Percentiles rank a stretch among this genome's conserved stretches.
Evolutionary conservation across 2,113 vertebrate genomes (phyloP).

Genomic region (Muntiacus muntjak): DNA sequence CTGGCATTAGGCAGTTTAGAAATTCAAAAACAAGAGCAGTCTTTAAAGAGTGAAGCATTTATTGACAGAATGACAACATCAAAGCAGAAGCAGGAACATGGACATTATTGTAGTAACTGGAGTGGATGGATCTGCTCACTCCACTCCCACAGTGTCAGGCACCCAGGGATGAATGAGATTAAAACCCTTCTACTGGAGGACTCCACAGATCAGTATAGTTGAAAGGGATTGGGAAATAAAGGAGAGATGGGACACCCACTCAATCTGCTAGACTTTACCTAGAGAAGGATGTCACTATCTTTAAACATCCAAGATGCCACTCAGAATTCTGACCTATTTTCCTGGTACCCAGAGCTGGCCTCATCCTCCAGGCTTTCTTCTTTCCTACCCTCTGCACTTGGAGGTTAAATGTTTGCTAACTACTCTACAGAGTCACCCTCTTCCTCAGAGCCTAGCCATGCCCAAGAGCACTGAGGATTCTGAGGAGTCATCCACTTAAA

Average conservation of each 20-base stretch:
- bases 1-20: not conserved
- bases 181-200: not conserved
- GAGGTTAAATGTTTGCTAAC: not conserved
- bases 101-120: not conserved
- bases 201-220: not conserved
- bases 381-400: not conserved
- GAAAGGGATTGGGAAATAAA: not conserved
- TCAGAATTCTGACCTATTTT: not conserved
- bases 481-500: not conserved
- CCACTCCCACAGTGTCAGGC: not conserved
- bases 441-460: not conserved
- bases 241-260: not conserved
- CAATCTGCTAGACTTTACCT: not conserved
- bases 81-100: not conserved
- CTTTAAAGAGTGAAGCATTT: not conserved
- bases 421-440: not conserved
- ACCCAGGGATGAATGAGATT: not conserved
- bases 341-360: not conserved
- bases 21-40: not conserved
- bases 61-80: not conserved
- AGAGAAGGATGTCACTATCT: not conserved
- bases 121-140: not conserved
- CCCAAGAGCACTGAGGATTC: not conserved
- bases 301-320: not conserved
- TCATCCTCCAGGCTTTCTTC: not conserved